Base-by-base conservation (phyloP, 2,888 invertebrate species). In the Platypus cylindrus region DNA sequence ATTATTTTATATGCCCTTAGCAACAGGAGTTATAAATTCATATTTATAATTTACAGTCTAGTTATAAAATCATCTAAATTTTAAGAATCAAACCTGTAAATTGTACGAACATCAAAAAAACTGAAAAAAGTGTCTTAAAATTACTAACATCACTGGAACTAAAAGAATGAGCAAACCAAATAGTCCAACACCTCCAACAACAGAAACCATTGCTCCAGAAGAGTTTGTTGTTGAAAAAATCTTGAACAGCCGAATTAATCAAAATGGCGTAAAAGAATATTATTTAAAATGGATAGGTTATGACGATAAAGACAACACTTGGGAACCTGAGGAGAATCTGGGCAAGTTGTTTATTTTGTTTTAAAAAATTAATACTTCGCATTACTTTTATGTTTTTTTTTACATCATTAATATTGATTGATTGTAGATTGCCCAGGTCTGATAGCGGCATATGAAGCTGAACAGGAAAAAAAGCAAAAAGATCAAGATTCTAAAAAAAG, bases 151-250 rank as follows among this genome's bases (percentile, higher is more conserved):
- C n/a, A n/a, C n/a, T n/a, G n/a, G n/a, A n/a, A 11, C 9, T 18
- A 27, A n/a, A n/a, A 37, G 36, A 22, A 49, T 49, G 49, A 53
- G 51, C 37, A 52, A 50, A 44, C 51, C 50, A 8, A 45, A 49
- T 11, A 37, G 35, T 8, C 27, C 27, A 11, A 46, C 48, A 1
- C 37, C 43, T 7, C 45, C 47, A 7, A 22, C 34, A 12, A 30
- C 33, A 3, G 44, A 44, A 15, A 62, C 64, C 32, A 70, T 71
- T 41, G 71, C 68, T 11, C 80, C 83, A 50, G 87, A 89, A 53
- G 84, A 89, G 58, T 89, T 78, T 55, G 82, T 83, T 9, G 93
- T 94, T 0, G 93, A 94, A 57, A 87, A 85, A 57, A 87, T 94
- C 8, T 65, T 91, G 32, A 89, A 93, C 55, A 75, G 84, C 47